Evolutionary conservation across 2,888 invertebrate species (phyloP).

Genomic region (Ormia ochracea): DNA sequence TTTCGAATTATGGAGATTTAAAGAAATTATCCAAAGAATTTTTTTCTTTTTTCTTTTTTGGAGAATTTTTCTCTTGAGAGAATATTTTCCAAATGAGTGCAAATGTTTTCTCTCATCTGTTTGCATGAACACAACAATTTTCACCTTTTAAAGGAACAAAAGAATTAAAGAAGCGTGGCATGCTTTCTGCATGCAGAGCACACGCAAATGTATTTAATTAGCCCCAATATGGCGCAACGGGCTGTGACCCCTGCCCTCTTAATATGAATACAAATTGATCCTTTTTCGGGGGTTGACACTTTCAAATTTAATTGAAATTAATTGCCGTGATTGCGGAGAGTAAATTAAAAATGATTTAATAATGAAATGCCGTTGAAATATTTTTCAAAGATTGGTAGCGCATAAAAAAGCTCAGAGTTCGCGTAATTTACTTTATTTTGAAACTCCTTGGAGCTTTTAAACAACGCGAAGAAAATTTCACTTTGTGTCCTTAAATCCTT

Average conservation of each 20-base stretch:
- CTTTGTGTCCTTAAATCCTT: neutral
- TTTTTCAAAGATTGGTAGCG: neutral
- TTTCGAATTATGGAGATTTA: no score
- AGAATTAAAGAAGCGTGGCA: no score
- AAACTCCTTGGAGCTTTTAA: conserved; percentile 23
- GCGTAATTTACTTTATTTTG: neutral
- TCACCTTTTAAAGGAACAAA: no score
- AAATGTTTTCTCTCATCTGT: no score
- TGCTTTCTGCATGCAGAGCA: no score
- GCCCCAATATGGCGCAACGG: no score
- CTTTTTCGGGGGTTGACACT: conserved; percentile 32
- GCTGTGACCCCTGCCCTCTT: neutral
- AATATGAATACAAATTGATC: neutral
- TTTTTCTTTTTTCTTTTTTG: no score
- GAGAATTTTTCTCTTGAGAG: no score
- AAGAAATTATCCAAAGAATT: no score
- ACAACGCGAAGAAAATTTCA: conserved; percentile 13
- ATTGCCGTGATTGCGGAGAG: conserved; percentile 20
- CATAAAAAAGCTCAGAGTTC: neutral
- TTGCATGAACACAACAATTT: no score
- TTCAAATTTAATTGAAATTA: conserved; percentile 45
- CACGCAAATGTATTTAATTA: no score
- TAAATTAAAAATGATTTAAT: conserved; percentile 47
- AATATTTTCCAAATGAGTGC: no score
- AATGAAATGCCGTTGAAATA: conserved; percentile 13